Conservation (phyloP, 2,113 vertebrate species). For the Hiodon tergisus region DNA sequence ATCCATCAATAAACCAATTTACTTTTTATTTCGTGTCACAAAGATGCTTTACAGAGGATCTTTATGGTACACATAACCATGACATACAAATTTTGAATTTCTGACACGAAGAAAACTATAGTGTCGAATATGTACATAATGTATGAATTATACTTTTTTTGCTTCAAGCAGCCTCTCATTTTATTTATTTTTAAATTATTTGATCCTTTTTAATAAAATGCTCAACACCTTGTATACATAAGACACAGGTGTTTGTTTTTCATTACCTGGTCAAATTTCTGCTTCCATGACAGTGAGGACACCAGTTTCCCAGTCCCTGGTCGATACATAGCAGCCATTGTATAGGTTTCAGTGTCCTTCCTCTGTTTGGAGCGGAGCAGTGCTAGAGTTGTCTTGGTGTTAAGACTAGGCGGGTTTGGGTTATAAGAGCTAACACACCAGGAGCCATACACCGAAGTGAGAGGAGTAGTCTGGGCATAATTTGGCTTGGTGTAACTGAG, state of each 20-base stretch:
- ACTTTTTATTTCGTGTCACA: no score
- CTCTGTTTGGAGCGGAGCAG: slow-evolving; percentile 91
- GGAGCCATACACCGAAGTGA: slow-evolving; percentile 85
- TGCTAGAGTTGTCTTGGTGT: slow-evolving; percentile 87
- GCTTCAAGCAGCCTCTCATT: no score
- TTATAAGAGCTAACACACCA: slow-evolving; percentile 94
- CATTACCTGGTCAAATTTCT: slow-evolving; percentile 84
- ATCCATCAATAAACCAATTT: not conserved
- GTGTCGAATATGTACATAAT: no score
- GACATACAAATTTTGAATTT: no score
- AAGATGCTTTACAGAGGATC: no score
- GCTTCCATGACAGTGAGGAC: slow-evolving; percentile 93
- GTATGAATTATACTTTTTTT: no score
- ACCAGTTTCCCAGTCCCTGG: slow-evolving; percentile 88
- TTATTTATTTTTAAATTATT: not conserved
- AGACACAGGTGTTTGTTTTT: not conserved
- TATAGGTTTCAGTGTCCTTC: slow-evolving; percentile 73
- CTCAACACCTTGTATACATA: not conserved
- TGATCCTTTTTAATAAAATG: no score
- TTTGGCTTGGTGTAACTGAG: slow-evolving; percentile 93
- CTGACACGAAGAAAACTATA: no score
- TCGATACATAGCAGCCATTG: slow-evolving; percentile 76
- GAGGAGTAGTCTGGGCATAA: slow-evolving; percentile 66
- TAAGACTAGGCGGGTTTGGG: slow-evolving; percentile 89
- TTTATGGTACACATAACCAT: no score